Percentiles rank a stretch among this genome's conserved stretches.
These are phyloP conservation scores for Tragopan temminckii DNA, from an alignment of 2,797 vertebrate genomes.

Conservation along the genomic window DNA sequence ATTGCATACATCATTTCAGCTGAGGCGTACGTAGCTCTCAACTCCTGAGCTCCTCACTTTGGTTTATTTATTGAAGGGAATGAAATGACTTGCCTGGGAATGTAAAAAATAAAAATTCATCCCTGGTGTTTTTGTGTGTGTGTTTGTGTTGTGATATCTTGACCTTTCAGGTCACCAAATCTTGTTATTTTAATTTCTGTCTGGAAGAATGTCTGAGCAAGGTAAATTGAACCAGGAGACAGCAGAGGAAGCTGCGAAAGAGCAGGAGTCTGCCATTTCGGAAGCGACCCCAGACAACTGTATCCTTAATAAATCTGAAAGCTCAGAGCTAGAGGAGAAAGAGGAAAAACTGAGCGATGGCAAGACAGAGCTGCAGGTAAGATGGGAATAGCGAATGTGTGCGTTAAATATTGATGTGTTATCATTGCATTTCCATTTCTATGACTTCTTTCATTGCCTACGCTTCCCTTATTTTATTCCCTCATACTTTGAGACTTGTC, in stretches of 20 bases:
- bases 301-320: constrained; percentile 80
- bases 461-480: background rate
- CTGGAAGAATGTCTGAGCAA: constrained; percentile 89
- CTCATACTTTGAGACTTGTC: background rate
- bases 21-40: background rate
- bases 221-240: constrained; percentile 80
- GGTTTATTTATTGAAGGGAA: constrained; percentile 23
- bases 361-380: constrained; percentile 81
- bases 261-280: constrained; percentile 66
- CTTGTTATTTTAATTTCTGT: constrained; percentile 78
- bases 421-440: background rate
- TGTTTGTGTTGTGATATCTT: constrained; percentile 27
- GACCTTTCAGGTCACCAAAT: constrained; percentile 77
- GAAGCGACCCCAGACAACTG: constrained; percentile 77
- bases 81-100: background rate
- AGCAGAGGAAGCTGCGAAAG: constrained; percentile 75
- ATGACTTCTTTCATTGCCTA: background rate
- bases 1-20: background rate
- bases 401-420: fast-evolving
- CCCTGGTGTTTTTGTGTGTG: constrained; percentile 9
- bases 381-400: background rate
- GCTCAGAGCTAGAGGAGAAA: constrained; percentile 80
- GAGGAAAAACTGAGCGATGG: constrained; percentile 80
- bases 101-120: background rate
- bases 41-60: background rate